Evolutionary conservation across 2,113 vertebrate species (phyloP), one percentile per base, ranked within the genome.

Genomic region (Oncorhynchus masou): DNA sequence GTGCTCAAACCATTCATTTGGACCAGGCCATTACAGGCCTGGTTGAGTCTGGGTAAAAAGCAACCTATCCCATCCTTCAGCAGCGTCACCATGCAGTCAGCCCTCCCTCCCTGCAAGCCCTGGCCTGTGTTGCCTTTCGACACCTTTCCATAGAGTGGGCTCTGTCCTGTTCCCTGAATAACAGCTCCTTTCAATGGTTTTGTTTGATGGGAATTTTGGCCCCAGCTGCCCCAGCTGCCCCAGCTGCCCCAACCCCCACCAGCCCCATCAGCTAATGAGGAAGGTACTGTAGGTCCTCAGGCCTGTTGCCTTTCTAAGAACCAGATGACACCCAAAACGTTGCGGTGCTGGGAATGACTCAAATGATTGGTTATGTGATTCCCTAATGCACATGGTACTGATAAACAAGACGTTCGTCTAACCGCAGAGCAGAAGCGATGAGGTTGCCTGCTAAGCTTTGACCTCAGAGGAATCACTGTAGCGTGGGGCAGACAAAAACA

Each of bases 121-220:
- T 73, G 20, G 15, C 4, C 67, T 4, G 68, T 31, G 57, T 20
- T 69, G 73, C 68, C 72, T 57, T 78, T 79, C 76, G 27, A 72
- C 59, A 83, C 59, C 29, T 68, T 71, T 75, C 62, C 34, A 74
- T 62, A 80, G 62, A 65, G 20, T 77, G 74, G 0, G 70, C n/a
- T 27, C 49, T 76, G 72, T 71, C 74, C 24, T 76, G 72, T 71
- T 76, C 24, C 39, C 29, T n/a, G 60, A 70, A 82, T 29, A 70
- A 70, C 20, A 71, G 16, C 62, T 72, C 39, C 73, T 60, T 77
- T 39, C 65, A 75, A 68, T 57, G 66, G 15, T 68, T 75, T 68
- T 75, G 74, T 75, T 24, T n/a, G 24, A 20, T 2, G 12, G 22
- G 27, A 31, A 68, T 31, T 31, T 48, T 64, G 22, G 31, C 5